phyloP scores from a whole-genome alignment of 2,113 vertebrate species.

The Anser brachyrhynchus region DNA sequence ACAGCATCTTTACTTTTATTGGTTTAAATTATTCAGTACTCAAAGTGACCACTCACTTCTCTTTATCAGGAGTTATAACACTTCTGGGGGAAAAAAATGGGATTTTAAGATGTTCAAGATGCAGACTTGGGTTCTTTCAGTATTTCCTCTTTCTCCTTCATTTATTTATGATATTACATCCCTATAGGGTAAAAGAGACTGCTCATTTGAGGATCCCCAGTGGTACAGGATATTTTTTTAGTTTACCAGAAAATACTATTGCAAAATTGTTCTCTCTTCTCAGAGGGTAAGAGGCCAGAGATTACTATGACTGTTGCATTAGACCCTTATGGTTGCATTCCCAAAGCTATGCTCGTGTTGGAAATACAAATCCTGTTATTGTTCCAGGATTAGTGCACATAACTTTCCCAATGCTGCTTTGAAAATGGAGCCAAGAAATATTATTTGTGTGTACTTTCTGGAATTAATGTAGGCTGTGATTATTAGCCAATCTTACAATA shows the following conservation, averaged over 20 bases:
- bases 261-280: slow-evolving; percentile 34
- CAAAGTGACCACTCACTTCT: neutral
- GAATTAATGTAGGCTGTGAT: slow-evolving; percentile 53
- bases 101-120: neutral
- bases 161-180: slow-evolving; percentile 10
- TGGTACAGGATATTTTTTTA: slow-evolving; percentile 1
- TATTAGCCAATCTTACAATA: slow-evolving; percentile 41
- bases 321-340: slow-evolving; percentile 60
- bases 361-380: slow-evolving; percentile 72
- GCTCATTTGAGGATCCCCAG: slow-evolving; percentile 3
- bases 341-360: slow-evolving; percentile 58
- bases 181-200: neutral
- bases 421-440: slow-evolving; percentile 71
- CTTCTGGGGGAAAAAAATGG: neutral
- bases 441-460: slow-evolving; percentile 68
- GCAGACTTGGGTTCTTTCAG: neutral
- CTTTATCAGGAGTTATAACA: neutral
- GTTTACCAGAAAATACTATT: slow-evolving; percentile 6
- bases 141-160: neutral
- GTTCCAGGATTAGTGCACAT: slow-evolving; percentile 67
- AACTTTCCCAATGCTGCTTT: slow-evolving; percentile 70
- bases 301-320: slow-evolving; percentile 48
- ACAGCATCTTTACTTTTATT: neutral
- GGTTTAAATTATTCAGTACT: neutral
- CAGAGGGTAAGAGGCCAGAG: slow-evolving; percentile 21